Base-by-base conservation (phyloP, 1,140 invertebrate genomes). In the Muscidifurax raptorellus region DNA sequence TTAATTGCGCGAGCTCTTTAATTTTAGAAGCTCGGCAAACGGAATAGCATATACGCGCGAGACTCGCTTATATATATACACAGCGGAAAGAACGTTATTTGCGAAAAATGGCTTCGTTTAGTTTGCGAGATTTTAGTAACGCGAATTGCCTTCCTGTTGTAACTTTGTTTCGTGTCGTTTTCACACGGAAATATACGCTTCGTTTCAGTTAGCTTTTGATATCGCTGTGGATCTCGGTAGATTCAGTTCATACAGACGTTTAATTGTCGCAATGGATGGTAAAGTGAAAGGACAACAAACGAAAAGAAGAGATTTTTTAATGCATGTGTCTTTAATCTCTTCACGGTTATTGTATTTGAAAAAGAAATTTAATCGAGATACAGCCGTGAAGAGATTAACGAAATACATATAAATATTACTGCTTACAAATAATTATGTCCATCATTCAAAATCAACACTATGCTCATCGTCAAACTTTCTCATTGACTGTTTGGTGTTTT, bases 401-500 rank as follows among this genome's bases (percentile, higher is more conserved):
- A 36, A 13, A 40, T 72, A 28, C 9, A 32, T 72, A 69, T 71
- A 67, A 0, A 27, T 69, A 13, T 69, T 30, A 30, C 13, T 69
- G 67, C 10, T 69, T 69, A 69, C 52, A 0, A 59, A 59, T 18
- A 59, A 59, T 59, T 59, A 59, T n/a, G 52, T 59, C 18, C 22
- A 59, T 59, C 52, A 66, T 36, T 69, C 15, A 28, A 47, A 28
- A 32, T 72, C 80, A 59, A 25, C 44, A 52, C 13, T 28, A 82
- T n/a, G n/a, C 30, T 75, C 12, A 44, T 66, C 18, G 12, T 66
- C n/a, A 82, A 40, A 75, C 1, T 40, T 22, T 75, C 22, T 7
- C 52, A 59, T 59, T 82, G 47, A 64, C 64, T 59, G 71, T 59
- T 75, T 74, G 25, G 30, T 82, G 69, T 82, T 72, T 36, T 27